Evolutionary conservation across 2,888 invertebrate genomes (phyloP), one percentile per base, ranked within the genome.

Genomic region (Caenorhabditis virilis): DNA sequence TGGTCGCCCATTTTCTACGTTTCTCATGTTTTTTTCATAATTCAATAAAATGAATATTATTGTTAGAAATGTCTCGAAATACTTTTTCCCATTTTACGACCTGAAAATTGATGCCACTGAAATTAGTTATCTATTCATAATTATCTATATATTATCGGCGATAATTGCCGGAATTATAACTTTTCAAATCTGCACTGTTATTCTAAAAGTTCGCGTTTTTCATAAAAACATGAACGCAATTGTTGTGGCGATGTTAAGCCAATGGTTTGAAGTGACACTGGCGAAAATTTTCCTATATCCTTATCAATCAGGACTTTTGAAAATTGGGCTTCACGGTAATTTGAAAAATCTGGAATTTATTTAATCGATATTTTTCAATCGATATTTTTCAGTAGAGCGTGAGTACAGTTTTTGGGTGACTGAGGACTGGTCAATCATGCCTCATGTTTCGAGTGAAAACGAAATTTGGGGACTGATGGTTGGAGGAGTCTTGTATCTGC

Each of bases 1-100:
- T n/a, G n/a, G n/a, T n/a, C n/a, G n/a, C n/a, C n/a, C n/a, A n/a
- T n/a, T n/a, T n/a, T n/a, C n/a, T n/a, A n/a, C n/a, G n/a, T n/a
- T n/a, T n/a, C n/a, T n/a, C n/a, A n/a, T n/a, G n/a, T n/a, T n/a
- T n/a, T n/a, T n/a, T n/a, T n/a, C n/a, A n/a, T n/a, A n/a, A n/a
- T n/a, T n/a, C n/a, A n/a, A n/a, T n/a, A 22, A n/a, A 42, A 62
- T 62, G 62, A 62, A 56, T 38, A 56, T 62, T 57, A 43, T 57
- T 27, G 33, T 62, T 45, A 48, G 52, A 22, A 57, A 62, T 42
- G n/a, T 36, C 6, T 52, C 56, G 30, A 52, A 52, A 43, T 53
- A 43, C 22, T 62, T 62, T 45, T 62, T 62, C 20, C 62, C 62
- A 5, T 11, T 62, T 20, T 62, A 55, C 3, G 57, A 62, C 33